Percentiles rank a stretch among this genome's conserved stretches.
phyloP scores from a whole-genome alignment of 2,113 vertebrate genomes.

The Varanus komodoensis region DNA sequence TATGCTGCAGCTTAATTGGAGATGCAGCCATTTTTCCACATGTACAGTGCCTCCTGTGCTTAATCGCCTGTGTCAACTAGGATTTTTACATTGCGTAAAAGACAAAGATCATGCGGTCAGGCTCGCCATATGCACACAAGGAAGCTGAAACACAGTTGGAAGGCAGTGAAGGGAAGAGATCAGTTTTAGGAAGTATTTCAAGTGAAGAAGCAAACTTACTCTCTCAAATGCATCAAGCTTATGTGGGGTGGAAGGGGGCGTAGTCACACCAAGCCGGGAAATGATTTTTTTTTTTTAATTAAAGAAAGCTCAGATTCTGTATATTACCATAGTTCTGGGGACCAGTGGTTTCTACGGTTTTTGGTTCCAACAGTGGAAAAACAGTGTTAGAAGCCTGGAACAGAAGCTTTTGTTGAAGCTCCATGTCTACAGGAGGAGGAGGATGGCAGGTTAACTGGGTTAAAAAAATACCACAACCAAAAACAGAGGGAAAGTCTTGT shows the following conservation, averaged over 20 bases:
- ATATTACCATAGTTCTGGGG: not conserved
- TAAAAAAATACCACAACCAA: not conserved
- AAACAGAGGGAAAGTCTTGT: not conserved
- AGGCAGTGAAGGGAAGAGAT: not conserved
- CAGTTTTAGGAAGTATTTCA: not conserved
- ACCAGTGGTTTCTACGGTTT: slow-evolving; percentile 1
- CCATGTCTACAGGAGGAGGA: not conserved
- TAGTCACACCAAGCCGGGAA: not conserved
- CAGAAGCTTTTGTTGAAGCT: not conserved
- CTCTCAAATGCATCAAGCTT: not conserved
- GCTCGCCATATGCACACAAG: not conserved
- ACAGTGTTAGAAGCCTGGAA: not conserved
- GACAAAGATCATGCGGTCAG: not conserved
- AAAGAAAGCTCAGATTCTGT: not conserved
- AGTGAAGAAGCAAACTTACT: not conserved
- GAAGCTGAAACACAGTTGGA: not conserved
- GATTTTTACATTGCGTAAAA: not conserved
- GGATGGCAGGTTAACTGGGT: not conserved
- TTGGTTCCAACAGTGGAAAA: too few relatives aligned
- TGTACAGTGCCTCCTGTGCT: not conserved
- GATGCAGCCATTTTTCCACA: not conserved
- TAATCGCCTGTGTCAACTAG: not conserved
- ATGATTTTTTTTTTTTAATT: not conserved
- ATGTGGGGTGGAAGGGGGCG: not conserved
- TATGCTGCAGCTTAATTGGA: not conserved